A percentile compares a stretch with the other conserved stretches of the same genome.
Evolutionary conservation across 1,140 invertebrate species (phyloP).

Genomic region (Pararge aegeria): DNA sequence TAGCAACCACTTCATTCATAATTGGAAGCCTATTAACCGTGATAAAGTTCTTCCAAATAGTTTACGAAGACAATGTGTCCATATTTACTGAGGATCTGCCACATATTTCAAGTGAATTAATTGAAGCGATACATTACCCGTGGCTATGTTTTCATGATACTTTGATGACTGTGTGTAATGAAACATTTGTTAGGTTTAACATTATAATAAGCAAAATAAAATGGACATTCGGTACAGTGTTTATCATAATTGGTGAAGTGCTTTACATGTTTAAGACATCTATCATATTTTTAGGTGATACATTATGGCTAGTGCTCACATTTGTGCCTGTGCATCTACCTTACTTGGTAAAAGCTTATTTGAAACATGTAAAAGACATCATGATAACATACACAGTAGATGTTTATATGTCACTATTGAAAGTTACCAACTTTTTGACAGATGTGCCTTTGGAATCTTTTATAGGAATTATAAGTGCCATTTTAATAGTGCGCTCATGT

Average conservation of each 20-base stretch:
- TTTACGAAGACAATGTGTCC: conserved; percentile 67
- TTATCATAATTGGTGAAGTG: conserved; percentile 46
- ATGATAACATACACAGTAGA: conserved; percentile 41
- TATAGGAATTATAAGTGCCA: conserved; percentile 56
- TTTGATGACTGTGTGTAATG: conserved; percentile 31
- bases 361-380: conserved; percentile 41
- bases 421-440: conserved; percentile 65
- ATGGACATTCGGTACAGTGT: conserved; percentile 36
- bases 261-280: conserved; percentile 47
- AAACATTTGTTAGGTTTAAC: conserved; percentile 33
- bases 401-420: conserved; percentile 54
- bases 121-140: conserved; percentile 39
- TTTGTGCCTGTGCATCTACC: conserved; percentile 67
- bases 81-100: conserved; percentile 68
- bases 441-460: conserved; percentile 74
- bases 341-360: conserved; percentile 43
- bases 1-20: conserved; percentile 38
- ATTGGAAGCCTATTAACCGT: conserved; percentile 37
- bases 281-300: conserved; percentile 57
- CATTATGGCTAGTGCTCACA: conserved; percentile 63
- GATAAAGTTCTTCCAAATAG: conserved; percentile 56
- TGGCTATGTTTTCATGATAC: conserved; percentile 37
- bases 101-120: conserved; percentile 35
- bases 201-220: conserved; percentile 33
- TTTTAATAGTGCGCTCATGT: conserved; percentile 52